phyloP scores from a whole-genome alignment of 1,140 invertebrate genomes.

The Anthonomus grandis region DNA sequence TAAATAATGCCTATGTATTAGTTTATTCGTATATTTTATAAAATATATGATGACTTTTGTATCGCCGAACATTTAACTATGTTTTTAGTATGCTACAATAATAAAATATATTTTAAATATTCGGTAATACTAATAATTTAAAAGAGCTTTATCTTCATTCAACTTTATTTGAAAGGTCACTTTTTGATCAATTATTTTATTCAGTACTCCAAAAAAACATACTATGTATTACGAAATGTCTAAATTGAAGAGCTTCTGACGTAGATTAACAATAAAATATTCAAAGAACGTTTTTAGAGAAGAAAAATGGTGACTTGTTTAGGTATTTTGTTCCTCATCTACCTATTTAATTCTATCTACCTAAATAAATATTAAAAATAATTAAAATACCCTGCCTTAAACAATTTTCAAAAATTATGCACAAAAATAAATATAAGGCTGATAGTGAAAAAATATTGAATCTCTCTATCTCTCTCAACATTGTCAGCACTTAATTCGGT shows the following conservation, averaged over 20 bases:
- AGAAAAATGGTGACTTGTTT: too few relatives aligned
- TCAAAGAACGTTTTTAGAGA: too few relatives aligned
- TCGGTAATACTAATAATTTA: slow-evolving; percentile 24
- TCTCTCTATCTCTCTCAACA: too few relatives aligned
- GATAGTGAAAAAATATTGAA: too few relatives aligned
- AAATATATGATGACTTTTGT: slow-evolving; percentile 19
- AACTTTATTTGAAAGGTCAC: slow-evolving; percentile 28
- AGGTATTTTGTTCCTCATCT: too few relatives aligned
- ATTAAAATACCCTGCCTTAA: too few relatives aligned
- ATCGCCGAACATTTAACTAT: slow-evolving; percentile 26
- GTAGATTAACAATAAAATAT: too few relatives aligned
- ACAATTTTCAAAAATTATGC: not conserved
- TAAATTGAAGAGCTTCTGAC: too few relatives aligned
- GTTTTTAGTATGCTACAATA: slow-evolving; percentile 28
- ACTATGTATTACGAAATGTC: too few relatives aligned
- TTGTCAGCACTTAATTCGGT: slow-evolving; percentile 43
- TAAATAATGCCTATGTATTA: slow-evolving; percentile 17
- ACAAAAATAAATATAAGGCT: not conserved
- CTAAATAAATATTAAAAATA: too few relatives aligned
- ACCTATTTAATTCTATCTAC: too few relatives aligned
- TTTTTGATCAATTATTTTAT: slow-evolving; percentile 24
- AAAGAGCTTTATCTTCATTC: slow-evolving; percentile 16
- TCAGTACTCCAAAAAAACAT: not conserved
- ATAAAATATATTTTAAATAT: slow-evolving; percentile 30
- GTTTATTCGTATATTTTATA: slow-evolving; percentile 25